These are phyloP conservation scores for Leucania comma DNA, from an alignment of 2,888 invertebrate species.

Conservation along the genomic window DNA sequence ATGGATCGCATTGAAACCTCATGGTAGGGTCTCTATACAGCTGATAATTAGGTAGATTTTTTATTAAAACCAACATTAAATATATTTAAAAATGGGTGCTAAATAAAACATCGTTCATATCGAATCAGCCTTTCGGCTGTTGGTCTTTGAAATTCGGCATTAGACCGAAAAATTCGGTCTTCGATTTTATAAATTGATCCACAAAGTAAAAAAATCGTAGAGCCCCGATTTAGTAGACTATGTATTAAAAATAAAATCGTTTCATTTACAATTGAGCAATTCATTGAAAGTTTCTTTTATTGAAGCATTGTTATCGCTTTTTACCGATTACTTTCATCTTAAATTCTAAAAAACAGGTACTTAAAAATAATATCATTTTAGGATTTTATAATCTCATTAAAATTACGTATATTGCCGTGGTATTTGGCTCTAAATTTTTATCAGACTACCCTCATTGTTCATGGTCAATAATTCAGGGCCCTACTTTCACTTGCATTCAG, in stretches of 20 bases:
- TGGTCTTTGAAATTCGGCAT: slow-evolving; percentile 14
- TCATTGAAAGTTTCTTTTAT: neutral
- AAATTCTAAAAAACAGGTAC: neutral
- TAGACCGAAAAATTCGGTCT: neutral
- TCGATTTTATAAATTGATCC: slow-evolving; percentile 6
- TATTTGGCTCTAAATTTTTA: neutral
- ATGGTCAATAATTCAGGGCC: slow-evolving; percentile 12
- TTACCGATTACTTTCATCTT: neutral
- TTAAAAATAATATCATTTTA: neutral
- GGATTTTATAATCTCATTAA: neutral
- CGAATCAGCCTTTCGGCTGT: neutral
- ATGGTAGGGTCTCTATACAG: too few relatives aligned
- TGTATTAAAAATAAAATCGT: neutral
- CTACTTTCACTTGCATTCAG: slow-evolving; percentile 17
- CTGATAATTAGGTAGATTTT: neutral
- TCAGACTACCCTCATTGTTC: too few relatives aligned
- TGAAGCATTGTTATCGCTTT: neutral
- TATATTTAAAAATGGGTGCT: neutral
- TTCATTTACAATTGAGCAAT: slow-evolving; percentile 12
- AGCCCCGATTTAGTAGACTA: slow-evolving; percentile 18
- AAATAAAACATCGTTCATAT: neutral
- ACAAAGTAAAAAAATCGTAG: slow-evolving; percentile 4
- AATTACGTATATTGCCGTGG: neutral
- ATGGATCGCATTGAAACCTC: too few relatives aligned
- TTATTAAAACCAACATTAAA: neutral